Percentiles rank a stretch among this genome's conserved stretches.
These are phyloP conservation scores for Drosophila ustulata DNA, from an alignment of 2,888 invertebrate genomes.

Conservation along the genomic window DNA sequence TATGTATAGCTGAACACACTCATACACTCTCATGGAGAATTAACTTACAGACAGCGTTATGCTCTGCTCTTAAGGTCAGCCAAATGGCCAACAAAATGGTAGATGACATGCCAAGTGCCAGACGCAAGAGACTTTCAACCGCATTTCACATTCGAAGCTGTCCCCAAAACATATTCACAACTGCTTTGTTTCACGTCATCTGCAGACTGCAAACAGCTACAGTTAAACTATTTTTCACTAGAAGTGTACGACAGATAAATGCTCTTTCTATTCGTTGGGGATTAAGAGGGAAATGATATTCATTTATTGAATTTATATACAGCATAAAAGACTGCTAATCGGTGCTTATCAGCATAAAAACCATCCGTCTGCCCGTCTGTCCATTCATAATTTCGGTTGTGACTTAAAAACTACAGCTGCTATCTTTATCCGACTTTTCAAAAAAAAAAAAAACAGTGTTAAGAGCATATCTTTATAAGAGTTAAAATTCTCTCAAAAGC, in stretches of 20 bases:
- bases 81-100: constrained; percentile 30
- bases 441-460: too few relatives aligned
- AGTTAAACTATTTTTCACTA: not conserved
- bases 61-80: constrained; percentile 24
- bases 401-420: too few relatives aligned
- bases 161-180: constrained; percentile 40
- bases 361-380: too few relatives aligned
- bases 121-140: constrained; percentile 47
- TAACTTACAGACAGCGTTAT: constrained; percentile 38
- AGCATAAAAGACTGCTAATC: too few relatives aligned
- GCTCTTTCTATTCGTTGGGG: constrained; percentile 8
- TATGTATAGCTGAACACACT: not conserved
- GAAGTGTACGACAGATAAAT: not conserved
- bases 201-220: constrained; percentile 44
- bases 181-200: constrained; percentile 58
- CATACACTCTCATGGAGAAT: constrained; percentile 29
- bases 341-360: too few relatives aligned
- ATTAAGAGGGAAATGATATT: too few relatives aligned
- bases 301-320: too few relatives aligned
- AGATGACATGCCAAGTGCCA: constrained; percentile 26
- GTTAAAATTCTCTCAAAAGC: too few relatives aligned
- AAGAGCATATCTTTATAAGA: too few relatives aligned
- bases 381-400: too few relatives aligned
- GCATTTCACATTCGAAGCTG: constrained; percentile 8
- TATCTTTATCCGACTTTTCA: too few relatives aligned